Evolutionary conservation across 2,797 vertebrate species (phyloP).

Genomic region (Peromyscus melanophrys): DNA sequence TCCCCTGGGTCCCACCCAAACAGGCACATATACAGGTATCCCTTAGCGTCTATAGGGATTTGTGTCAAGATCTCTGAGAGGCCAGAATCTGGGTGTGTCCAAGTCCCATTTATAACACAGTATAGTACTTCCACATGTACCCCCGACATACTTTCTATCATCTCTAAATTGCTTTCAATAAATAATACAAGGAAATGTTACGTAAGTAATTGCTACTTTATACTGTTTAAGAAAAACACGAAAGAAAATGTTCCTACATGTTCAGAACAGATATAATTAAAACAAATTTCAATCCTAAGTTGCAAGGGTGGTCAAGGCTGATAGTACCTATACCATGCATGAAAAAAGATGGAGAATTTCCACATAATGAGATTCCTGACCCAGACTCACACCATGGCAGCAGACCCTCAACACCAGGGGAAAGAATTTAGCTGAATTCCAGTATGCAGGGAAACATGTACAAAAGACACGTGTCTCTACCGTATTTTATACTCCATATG

Average conservation of each 20-base stretch:
- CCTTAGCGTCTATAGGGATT: background rate
- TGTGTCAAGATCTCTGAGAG: background rate
- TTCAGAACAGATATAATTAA: background rate
- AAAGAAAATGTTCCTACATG: background rate
- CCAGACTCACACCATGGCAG: background rate
- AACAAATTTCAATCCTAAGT: background rate
- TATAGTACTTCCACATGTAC: background rate
- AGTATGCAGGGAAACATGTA: background rate
- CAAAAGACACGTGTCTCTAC: background rate
- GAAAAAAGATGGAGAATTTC: slow-evolving; percentile 37
- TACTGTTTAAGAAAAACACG: background rate
- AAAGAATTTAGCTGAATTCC: background rate
- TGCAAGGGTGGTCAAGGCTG: background rate
- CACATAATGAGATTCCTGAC: slow-evolving; percentile 37
- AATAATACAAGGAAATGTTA: background rate
- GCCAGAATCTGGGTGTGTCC: background rate
- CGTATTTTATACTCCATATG: background rate
- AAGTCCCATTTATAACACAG: background rate
- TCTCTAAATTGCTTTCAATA: background rate
- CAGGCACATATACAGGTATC: background rate
- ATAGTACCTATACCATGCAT: background rate
- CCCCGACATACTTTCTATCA: background rate
- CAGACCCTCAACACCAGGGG: background rate
- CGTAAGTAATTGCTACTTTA: background rate
- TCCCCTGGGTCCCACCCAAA: background rate